A percentile compares a stretch with the other conserved stretches of the same genome.
phyloP scores from a whole-genome alignment of 2,113 vertebrate genomes.

The Paramormyrops kingsleyae region DNA sequence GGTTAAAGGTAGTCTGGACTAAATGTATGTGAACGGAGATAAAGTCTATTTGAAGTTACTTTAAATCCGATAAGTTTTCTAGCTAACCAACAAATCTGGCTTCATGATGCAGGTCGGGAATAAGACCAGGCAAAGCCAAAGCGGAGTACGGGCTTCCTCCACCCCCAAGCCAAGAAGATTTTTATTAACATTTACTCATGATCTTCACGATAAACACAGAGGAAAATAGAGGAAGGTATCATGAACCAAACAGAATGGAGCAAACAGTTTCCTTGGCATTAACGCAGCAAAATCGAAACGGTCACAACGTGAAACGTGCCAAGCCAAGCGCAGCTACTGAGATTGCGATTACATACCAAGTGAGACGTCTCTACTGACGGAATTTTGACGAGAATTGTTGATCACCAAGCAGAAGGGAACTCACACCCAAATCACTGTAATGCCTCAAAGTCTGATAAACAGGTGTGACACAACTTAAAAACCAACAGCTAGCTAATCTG shows the following conservation, averaged over 20 bases:
- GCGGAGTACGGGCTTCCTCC: background rate
- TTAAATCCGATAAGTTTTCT: no score
- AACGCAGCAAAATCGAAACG: background rate
- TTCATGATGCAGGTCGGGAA: no score
- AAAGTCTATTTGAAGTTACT: no score
- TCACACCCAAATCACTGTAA: background rate
- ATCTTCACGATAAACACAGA: background rate
- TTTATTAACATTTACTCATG: background rate
- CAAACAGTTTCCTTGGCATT: background rate
- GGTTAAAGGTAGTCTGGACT: background rate
- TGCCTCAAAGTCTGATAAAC: background rate
- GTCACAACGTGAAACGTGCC: background rate
- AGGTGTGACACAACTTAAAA: background rate
- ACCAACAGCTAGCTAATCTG: slow-evolving; percentile 1
- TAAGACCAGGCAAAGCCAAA: background rate
- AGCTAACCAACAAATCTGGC: no score
- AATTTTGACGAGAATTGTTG: background rate
- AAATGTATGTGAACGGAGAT: background rate
- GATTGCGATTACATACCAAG: background rate
- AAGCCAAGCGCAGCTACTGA: background rate
- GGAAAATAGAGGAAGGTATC: background rate
- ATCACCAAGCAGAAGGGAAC: background rate
- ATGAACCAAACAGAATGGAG: background rate
- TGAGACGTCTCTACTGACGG: background rate
- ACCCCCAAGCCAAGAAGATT: background rate